These are phyloP conservation scores for Lepidochrysops patricia DNA, from an alignment of 2,888 invertebrate genomes.

Conservation along the genomic window DNA sequence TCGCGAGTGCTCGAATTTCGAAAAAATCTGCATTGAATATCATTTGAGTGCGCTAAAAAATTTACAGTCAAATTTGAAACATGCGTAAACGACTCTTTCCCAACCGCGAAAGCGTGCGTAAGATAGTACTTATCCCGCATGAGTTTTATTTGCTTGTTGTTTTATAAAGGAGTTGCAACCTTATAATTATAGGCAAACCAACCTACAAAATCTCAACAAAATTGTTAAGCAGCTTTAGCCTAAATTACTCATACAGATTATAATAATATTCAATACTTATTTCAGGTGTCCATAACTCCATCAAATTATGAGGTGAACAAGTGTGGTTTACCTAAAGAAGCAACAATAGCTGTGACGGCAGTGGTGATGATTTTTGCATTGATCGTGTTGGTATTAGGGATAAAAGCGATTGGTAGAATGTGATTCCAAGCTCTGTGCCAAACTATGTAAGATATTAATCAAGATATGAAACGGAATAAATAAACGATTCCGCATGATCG, in stretches of 20 bases:
- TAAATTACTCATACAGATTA: no score
- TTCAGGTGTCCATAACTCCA: constrained; percentile 49
- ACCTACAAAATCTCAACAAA: no score
- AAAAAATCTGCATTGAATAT: no score
- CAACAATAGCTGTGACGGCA: constrained; percentile 42
- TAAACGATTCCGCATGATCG: neutral
- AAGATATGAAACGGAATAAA: neutral
- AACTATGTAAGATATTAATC: neutral
- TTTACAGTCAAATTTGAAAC: no score
- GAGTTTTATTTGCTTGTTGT: no score
- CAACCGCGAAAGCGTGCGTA: no score
- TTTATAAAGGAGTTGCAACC: no score
- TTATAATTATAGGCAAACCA: neutral
- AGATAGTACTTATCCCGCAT: no score
- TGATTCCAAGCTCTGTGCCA: constrained; percentile 19
- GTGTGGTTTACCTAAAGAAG: constrained; percentile 52
- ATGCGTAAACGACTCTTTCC: no score
- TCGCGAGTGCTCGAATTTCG: no score
- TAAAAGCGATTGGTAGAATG: constrained; percentile 33
- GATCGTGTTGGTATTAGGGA: constrained; percentile 28
- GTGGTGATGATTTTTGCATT: constrained; percentile 34
- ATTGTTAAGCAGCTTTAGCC: no score
- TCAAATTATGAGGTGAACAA: constrained; percentile 43
- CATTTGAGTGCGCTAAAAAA: no score
- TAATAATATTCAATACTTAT: constrained; percentile 18